Evolutionary conservation across 1,140 invertebrate genomes (phyloP), one percentile per base, ranked within the genome.

Genomic region (Bombyx mandarina): DNA sequence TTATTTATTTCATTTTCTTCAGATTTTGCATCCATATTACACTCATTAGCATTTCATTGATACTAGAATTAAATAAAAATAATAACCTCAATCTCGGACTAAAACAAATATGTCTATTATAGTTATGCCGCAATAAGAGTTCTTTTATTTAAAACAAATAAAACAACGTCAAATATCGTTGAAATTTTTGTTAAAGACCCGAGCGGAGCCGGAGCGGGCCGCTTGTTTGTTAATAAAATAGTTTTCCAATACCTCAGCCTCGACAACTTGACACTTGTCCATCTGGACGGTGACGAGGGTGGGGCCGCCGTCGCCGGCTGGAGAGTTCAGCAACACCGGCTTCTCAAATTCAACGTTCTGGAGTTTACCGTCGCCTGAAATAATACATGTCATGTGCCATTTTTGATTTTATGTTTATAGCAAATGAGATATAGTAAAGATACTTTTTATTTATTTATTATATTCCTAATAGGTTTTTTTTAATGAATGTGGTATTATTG

Each of bases 251-350:
- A 82, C 79, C 75, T 79, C 75, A 6, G 75, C 73, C 1, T 75
- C 69, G 8, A 78, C 52, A 10, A 84, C 77, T n/a, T 70, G 67
- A 52, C 82, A 85, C 62, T 82, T 82, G 65, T 65, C 67, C 6
- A 74, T 73, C 54, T 80, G 72, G 1, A 82, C 47, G 0, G 78
- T 75, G 59, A 62, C 74, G 6, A 79, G 54, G 6, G 62, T 44
- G 7, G 70, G 58, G 7, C 62, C 60, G 49, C 62, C 67, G 62
- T 86, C 82, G 1, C 82, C 82, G 1, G 58, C 77, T 0, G 80
- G 80, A 0, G 80, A 82, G 63, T 83, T 86, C 45, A 71, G 61
- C 50, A 61, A 72, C 5, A 69, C 57, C 0, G 64, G 61, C 18
- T 49, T 61, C 45, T 66, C 67, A 0, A 54, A 22, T 12, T 72